Evolutionary conservation across 2,113 vertebrate species (phyloP).

Genomic region (Podarcis muralis): DNA sequence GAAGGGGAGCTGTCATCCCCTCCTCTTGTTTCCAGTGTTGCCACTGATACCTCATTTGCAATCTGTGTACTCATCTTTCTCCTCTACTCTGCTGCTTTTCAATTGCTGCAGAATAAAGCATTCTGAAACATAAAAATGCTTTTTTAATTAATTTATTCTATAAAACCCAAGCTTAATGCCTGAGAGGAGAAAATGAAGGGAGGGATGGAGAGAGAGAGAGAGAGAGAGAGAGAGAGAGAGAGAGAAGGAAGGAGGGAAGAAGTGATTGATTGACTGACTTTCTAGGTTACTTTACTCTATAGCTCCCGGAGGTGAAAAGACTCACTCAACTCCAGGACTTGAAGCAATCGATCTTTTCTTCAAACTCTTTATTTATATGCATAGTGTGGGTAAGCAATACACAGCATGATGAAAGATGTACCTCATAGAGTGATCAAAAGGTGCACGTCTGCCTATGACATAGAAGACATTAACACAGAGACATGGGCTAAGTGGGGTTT

Average conservation of each 20-base stretch:
- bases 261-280: constrained; percentile 37
- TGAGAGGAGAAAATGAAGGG: not conserved
- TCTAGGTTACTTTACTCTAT: constrained; percentile 29
- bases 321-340: constrained; percentile 28
- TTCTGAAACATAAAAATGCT: not conserved
- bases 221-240: not conserved
- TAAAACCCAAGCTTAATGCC: constrained; percentile 7
- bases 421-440: not conserved
- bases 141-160: constrained; percentile 22
- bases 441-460: accelerated
- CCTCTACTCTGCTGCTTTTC: not conserved
- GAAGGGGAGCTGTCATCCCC: too few relatives aligned
- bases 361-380: not conserved
- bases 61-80: not conserved
- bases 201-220: not conserved
- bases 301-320: constrained; percentile 15
- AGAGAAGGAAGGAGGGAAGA: not conserved
- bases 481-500: not conserved
- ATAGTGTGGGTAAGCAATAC: not conserved
- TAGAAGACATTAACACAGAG: not conserved
- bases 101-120: not conserved
- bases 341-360: constrained; percentile 41
- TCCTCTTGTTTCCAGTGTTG: not conserved
- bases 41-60: not conserved
- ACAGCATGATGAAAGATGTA: not conserved